A percentile compares a stretch with the other conserved stretches of the same genome.
Conservation (phyloP, 2,888 invertebrate genomes). For the Drosophila meridionalis region DNA sequence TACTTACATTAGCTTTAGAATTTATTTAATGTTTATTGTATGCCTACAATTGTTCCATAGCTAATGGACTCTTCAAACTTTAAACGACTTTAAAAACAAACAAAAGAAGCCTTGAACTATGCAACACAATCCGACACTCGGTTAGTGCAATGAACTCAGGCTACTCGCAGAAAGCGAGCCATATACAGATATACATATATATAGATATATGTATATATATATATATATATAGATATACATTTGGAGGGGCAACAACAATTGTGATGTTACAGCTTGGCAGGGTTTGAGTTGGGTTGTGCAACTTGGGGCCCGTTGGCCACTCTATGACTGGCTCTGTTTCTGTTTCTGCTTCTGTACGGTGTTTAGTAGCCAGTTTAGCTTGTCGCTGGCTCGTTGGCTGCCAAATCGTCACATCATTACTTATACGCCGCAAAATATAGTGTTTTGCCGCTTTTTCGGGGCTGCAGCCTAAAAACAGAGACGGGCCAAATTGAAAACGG, state of each 20-base stretch:
- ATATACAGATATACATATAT: background rate
- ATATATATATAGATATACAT: background rate
- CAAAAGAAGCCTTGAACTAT: slow-evolving; percentile 65
- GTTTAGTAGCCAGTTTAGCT: slow-evolving; percentile 50
- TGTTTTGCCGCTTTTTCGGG: slow-evolving; percentile 51
- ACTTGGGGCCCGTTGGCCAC: background rate
- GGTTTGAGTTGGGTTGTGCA: background rate
- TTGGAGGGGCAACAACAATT: slow-evolving; percentile 1
- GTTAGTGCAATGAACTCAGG: slow-evolving; percentile 59
- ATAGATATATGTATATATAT: background rate
- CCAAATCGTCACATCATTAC: slow-evolving; percentile 79
- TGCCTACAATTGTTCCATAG: background rate
- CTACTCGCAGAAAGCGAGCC: slow-evolving; percentile 37
- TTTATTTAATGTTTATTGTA: background rate
- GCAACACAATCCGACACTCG: slow-evolving; percentile 40
- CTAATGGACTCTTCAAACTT: slow-evolving; percentile 6
- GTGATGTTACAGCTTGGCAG: slow-evolving; percentile 8
- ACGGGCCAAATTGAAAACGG: slow-evolving; percentile 70
- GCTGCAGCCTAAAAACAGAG: slow-evolving; percentile 40
- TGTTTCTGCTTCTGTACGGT: slow-evolving; percentile 18
- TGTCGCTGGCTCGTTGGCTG: slow-evolving; percentile 62
- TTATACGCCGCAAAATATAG: slow-evolving; percentile 70
- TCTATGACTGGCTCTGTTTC: slow-evolving; percentile 4
- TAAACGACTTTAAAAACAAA: slow-evolving; percentile 30
- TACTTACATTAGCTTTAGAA: background rate